phyloP scores from a whole-genome alignment of 2,888 invertebrate genomes.

The Scelioninae gen. 1 region DNA sequence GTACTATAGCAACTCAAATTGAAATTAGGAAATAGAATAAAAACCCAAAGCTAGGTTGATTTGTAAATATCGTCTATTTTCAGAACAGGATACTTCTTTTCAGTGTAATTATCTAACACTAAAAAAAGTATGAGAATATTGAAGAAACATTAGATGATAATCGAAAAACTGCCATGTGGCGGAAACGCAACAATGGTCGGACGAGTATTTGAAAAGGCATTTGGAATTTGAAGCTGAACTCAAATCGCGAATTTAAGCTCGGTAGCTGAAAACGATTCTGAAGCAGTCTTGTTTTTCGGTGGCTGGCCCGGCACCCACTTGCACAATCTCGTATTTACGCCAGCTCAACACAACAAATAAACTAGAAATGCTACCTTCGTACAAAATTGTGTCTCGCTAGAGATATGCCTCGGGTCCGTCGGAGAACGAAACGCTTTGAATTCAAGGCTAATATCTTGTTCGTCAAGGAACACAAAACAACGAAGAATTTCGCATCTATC shows the following conservation, averaged over 20 bases:
- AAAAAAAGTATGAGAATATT: too few relatives aligned
- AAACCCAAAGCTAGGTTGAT: too few relatives aligned
- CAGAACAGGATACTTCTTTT: too few relatives aligned
- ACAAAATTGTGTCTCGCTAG: constrained; percentile 37
- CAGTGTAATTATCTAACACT: too few relatives aligned
- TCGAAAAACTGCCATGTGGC: constrained; percentile 34
- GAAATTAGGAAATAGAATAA: too few relatives aligned
- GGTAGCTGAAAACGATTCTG: constrained; percentile 18
- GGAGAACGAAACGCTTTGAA: constrained; percentile 32
- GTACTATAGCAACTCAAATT: too few relatives aligned
- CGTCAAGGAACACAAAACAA: constrained; percentile 29
- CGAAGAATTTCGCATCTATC: constrained; percentile 29
- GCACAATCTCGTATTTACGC: neutral
- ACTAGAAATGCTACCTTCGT: constrained; percentile 23
- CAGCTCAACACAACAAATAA: constrained; percentile 13
- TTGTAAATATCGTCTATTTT: too few relatives aligned
- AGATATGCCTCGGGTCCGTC: constrained; percentile 40
- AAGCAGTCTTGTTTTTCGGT: constrained; percentile 30
- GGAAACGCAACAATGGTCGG: constrained; percentile 14
- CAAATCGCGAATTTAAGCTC: neutral
- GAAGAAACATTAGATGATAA: constrained; percentile 17
- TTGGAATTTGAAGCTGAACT: constrained; percentile 9
- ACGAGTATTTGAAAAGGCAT: constrained; percentile 40
- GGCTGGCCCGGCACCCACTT: constrained; percentile 5
- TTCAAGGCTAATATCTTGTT: constrained; percentile 27